Percentiles rank a stretch among this genome's conserved stretches.
These are phyloP conservation scores for Tinea semifulvella DNA, from an alignment of 2,888 invertebrate species.

Conservation along the genomic window DNA sequence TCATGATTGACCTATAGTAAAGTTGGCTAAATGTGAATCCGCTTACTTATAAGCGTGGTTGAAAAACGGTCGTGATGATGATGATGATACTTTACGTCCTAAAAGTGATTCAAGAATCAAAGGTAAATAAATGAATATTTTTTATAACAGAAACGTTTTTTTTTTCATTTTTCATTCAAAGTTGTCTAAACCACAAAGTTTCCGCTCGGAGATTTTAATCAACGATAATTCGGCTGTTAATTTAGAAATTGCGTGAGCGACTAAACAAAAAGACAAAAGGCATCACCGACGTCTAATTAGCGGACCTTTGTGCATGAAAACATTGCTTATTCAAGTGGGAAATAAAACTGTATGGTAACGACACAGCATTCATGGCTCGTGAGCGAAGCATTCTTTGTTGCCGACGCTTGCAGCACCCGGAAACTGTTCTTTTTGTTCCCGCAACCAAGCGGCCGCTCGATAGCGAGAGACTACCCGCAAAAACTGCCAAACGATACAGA, in stretches of 20 bases:
- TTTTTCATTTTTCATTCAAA: no score
- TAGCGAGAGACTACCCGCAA: neutral
- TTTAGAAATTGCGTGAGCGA: constrained; percentile 7
- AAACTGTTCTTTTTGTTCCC: constrained; percentile 1
- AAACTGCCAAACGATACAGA: constrained; percentile 1
- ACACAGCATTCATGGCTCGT: neutral
- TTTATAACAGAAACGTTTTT: no score
- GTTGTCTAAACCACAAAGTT: no score
- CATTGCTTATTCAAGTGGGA: constrained; percentile 3
- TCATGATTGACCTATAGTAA: no score
- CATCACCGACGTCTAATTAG: neutral
- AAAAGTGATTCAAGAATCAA: no score
- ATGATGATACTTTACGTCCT: no score
- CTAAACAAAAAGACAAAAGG: neutral
- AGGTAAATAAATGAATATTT: no score
- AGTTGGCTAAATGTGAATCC: no score
- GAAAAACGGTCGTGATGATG: no score
- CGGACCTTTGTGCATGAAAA: constrained; percentile 6
- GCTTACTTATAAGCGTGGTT: no score
- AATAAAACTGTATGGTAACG: neutral
- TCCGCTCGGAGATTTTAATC: neutral
- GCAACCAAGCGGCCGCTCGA: neutral
- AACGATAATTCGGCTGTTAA: constrained; percentile 2
- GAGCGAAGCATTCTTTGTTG: constrained; percentile 2
- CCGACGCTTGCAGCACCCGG: neutral